Conservation (phyloP, 2,113 vertebrate species). For the Porphyrio hochstetteri region DNA sequence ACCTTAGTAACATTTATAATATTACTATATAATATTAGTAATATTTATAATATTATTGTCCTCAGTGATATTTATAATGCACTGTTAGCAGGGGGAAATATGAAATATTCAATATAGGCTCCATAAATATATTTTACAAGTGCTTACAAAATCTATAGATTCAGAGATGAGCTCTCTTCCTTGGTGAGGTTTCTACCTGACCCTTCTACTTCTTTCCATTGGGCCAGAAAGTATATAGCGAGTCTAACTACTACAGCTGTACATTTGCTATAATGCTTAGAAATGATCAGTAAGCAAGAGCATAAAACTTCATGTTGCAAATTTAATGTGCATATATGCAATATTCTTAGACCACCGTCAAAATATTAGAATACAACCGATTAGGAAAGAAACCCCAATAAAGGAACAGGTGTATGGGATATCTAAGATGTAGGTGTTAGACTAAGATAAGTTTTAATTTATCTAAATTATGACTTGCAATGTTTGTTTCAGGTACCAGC, state of each 20-base stretch:
- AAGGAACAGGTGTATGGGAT: neutral
- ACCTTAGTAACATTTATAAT: too few species aligned
- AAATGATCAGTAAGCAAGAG: neutral
- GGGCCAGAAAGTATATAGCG: neutral
- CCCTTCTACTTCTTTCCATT: neutral
- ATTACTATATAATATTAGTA: neutral
- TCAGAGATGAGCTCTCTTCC: neutral
- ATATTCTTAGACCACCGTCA: neutral
- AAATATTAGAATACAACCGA: neutral
- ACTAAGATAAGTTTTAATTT: neutral
- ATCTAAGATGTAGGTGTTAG: too few species aligned
- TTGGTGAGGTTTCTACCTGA: neutral
- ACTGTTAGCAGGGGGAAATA: neutral
- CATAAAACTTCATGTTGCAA: neutral
- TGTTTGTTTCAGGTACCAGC: neutral
- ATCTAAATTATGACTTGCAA: neutral
- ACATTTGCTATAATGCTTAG: neutral
- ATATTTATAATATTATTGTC: neutral
- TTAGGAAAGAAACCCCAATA: neutral
- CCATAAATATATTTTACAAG: neutral
- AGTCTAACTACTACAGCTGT: neutral
- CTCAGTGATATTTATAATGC: neutral
- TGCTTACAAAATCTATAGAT: neutral
- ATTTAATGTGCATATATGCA: neutral
- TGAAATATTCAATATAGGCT: neutral